Evolutionary conservation across 2,113 vertebrate genomes (phyloP), one percentile per base, ranked within the genome.

Genomic region (Butorides virescens): DNA sequence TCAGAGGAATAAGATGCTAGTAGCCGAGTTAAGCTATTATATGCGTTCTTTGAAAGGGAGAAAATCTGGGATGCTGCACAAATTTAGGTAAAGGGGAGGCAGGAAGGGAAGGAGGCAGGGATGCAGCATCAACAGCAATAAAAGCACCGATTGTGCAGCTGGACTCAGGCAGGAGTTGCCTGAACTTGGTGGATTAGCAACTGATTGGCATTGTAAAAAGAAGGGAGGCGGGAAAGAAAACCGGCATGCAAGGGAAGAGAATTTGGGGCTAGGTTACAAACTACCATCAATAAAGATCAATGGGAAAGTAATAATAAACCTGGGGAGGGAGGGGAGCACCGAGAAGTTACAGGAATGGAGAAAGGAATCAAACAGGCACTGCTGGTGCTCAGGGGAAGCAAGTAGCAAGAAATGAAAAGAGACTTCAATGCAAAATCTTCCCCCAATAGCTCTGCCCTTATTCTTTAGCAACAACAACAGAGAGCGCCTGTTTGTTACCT

Each of bases 401-500:
- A 94, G 95, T 44, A 61, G 82, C 91, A 46, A 37, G 90, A 36
- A 93, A 95, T 52, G 81, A 81, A 88, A 50, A 90, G 66, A 80
- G 74, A 79, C 77, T 93, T 59, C 91, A 80, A 18, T 39, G 83
- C 46, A 91, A 95, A 76, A 85, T 53, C 88, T 77, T 95, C 82
- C 83, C 61, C 73, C 92, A 47, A 76, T 86, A 79, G 88, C 94
- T 95, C 71, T 86, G 95, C 90, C 96, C 94, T 96, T 97, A 93
- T 96, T 97, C 91, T 90, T 96, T 73, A 89, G 84, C 93, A 95
- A 80, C 87, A 94, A 93, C 91, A 93, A 97, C 94, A 94, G 82
- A 95, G 73, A 50, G 61, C 20, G 52, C 46, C 75, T 95, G 92
- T 73, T 94, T 84, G 84, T 79, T 96, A 78, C 87, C 95, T 96